phyloP scores from a whole-genome alignment of 1,140 invertebrate genomes.

The Luehdorfia chinensis region DNA sequence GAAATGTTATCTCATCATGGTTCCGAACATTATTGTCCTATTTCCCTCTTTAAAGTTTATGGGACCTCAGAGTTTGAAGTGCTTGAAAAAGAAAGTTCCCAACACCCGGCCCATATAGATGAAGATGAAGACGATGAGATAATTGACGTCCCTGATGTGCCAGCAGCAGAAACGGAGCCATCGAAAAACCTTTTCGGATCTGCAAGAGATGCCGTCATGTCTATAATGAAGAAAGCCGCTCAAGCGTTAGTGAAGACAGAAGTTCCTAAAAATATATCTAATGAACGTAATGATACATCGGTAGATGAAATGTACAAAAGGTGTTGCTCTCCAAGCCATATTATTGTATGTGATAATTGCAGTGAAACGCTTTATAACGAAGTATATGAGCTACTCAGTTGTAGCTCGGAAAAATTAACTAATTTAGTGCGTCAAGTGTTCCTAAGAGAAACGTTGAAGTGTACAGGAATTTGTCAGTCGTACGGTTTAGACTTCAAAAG shows the following conservation, averaged over 20 bases:
- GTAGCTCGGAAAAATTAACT: conserved; percentile 77
- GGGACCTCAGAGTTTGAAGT: conserved; percentile 95
- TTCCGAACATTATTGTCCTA: conserved; percentile 97
- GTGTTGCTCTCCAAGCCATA: conserved; percentile 82
- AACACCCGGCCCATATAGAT: conserved; percentile 77
- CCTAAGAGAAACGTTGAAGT: conserved; percentile 77
- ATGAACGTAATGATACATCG: conserved; percentile 62
- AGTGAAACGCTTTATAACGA: conserved; percentile 80
- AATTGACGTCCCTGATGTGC: conserved; percentile 71
- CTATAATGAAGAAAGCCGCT: conserved; percentile 92
- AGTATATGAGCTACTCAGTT: conserved; percentile 83
- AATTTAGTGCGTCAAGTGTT: conserved; percentile 77
- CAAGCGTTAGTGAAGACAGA: conserved; percentile 86
- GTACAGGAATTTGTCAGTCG: conserved; percentile 76
- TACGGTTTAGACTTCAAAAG: conserved; percentile 80
- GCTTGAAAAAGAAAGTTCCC: conserved; percentile 85
- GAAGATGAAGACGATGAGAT: conserved; percentile 82
- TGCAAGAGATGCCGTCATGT: conserved; percentile 90
- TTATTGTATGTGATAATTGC: conserved; percentile 84
- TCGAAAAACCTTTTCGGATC: conserved; percentile 88
- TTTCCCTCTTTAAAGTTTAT: conserved; percentile 94
- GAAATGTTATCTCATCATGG: conserved; percentile 96
- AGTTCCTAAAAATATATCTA: conserved; percentile 76
- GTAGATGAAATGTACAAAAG: conserved; percentile 71
- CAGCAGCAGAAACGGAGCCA: conserved; percentile 61